A percentile compares a stretch with the other conserved stretches of the same genome.
These are phyloP conservation scores for Myodes glareolus DNA, from an alignment of 2,113 vertebrate genomes.

Conservation along the genomic window DNA sequence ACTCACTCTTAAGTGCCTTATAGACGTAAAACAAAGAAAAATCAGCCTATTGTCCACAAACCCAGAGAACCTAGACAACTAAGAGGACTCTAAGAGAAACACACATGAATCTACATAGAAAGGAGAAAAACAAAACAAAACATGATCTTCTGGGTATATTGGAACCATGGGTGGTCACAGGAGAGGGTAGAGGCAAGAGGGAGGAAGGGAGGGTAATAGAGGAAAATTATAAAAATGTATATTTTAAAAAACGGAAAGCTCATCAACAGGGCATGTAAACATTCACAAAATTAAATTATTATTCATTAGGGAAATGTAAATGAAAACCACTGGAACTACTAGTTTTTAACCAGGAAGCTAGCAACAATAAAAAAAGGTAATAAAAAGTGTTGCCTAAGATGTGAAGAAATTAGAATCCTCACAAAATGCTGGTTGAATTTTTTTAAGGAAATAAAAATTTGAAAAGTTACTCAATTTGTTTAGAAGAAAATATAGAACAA, in stretches of 20 bases:
- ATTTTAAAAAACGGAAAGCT: neutral
- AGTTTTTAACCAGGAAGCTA: neutral
- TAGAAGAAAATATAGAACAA: neutral
- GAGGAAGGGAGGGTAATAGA: too few species aligned
- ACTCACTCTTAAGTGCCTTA: too few species aligned
- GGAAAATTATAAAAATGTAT: too few species aligned
- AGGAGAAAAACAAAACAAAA: too few species aligned
- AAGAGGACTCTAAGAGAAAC: too few species aligned
- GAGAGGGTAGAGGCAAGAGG: too few species aligned
- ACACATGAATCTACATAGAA: too few species aligned
- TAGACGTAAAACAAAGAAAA: too few species aligned
- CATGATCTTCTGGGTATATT: too few species aligned
- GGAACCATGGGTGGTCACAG: too few species aligned
- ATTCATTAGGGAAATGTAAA: conserved; percentile 12
- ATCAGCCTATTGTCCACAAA: too few species aligned
- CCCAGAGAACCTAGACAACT: too few species aligned
- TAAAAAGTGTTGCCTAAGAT: neutral
- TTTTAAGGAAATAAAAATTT: neutral
- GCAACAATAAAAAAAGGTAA: conserved; percentile 6
- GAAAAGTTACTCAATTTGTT: neutral
- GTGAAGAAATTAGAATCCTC: neutral
- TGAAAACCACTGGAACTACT: conserved; percentile 17
- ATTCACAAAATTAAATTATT: conserved; percentile 3
- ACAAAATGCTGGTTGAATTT: neutral
- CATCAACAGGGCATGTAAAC: neutral